Conservation (phyloP, 2,888 invertebrate species). For the Pseudococcus jackbeardsleyi region DNA sequence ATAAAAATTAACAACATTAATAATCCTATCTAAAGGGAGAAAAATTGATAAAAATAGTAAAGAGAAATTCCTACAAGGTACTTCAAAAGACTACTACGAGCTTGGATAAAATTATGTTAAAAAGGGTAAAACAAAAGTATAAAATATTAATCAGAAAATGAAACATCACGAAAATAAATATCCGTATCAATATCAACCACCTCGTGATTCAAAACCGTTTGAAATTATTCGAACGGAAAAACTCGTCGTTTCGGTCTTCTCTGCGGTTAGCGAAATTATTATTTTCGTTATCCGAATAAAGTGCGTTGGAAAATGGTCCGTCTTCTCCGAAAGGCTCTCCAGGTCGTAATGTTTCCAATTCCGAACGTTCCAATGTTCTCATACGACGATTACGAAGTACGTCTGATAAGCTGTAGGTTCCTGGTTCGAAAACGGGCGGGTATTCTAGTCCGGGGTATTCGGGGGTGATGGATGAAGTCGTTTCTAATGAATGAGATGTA, state of each 20-base stretch:
- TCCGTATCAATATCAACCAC: neutral
- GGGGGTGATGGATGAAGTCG: slow-evolving; percentile 43
- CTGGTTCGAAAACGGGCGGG: slow-evolving; percentile 88
- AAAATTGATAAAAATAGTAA: slow-evolving; percentile 22
- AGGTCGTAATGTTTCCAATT: neutral
- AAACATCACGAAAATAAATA: neutral
- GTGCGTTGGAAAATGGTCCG: neutral
- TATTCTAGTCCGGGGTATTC: slow-evolving; percentile 75
- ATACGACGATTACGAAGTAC: slow-evolving; percentile 62
- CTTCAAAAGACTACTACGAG: neutral
- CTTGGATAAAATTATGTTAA: slow-evolving; percentile 24
- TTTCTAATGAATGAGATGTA: neutral
- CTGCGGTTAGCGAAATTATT: slow-evolving; percentile 11
- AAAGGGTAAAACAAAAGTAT: slow-evolving; percentile 23
- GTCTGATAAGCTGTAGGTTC: slow-evolving; percentile 79
- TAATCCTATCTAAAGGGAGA: neutral
- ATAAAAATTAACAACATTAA: slow-evolving; percentile 38
- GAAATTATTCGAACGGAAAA: slow-evolving; percentile 35
- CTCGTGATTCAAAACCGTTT: neutral
- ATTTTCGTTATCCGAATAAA: slow-evolving; percentile 1
- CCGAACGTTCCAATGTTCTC: slow-evolving; percentile 50
- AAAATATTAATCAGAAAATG: neutral
- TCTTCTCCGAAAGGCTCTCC: neutral
- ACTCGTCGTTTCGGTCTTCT: slow-evolving; percentile 19
- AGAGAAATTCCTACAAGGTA: neutral